Percentiles rank a stretch among this genome's conserved stretches.
Evolutionary conservation across 2,888 invertebrate genomes (phyloP).

Genomic region (Tenthredo distinguenda): DNA sequence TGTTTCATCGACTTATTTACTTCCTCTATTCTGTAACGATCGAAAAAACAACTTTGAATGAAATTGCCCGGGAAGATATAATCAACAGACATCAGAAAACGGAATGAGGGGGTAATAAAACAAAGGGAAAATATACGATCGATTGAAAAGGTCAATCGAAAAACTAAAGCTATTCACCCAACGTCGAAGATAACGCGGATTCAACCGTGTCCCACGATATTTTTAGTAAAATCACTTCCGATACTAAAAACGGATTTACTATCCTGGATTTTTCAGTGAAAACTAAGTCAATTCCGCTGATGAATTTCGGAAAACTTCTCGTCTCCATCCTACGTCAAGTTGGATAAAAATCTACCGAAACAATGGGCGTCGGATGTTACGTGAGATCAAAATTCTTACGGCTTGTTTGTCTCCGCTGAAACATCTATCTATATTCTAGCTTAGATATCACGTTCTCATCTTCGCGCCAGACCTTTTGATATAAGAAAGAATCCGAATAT

Average conservation of each 20-base stretch:
- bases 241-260: constrained; percentile 5
- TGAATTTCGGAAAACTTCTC: neutral
- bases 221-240: constrained; percentile 21
- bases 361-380: neutral
- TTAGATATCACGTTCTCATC: neutral
- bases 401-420: neutral
- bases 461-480: neutral
- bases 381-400: neutral
- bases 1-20: neutral
- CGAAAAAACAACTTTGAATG: neutral
- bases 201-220: neutral
- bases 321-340: neutral
- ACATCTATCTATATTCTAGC: neutral
- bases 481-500: neutral
- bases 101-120: neutral
- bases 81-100: neutral
- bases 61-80: neutral
- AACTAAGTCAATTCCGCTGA: constrained; percentile 10
- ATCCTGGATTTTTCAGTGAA: neutral
- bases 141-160: constrained; percentile 6
- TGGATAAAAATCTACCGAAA: constrained; percentile 1
- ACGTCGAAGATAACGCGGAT: neutral
- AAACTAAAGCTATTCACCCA: neutral
- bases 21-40: neutral
- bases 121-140: neutral